These are phyloP conservation scores for Charina bottae DNA, from an alignment of 2,113 vertebrate genomes.

Conservation along the genomic window DNA sequence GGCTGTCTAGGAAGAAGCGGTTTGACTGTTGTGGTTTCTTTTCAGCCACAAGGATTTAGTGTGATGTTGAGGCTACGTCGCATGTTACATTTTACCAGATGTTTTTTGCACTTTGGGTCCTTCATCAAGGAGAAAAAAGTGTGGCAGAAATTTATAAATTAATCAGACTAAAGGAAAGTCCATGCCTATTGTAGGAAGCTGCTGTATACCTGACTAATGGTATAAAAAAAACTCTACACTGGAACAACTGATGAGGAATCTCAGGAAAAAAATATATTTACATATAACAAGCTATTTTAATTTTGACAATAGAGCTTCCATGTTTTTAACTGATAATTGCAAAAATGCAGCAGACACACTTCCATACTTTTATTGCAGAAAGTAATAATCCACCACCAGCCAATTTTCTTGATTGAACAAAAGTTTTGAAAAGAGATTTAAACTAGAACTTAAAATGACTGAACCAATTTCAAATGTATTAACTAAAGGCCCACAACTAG, in stretches of 20 bases:
- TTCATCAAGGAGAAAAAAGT: background rate
- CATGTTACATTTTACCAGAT: background rate
- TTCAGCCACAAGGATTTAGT: conserved; percentile 39
- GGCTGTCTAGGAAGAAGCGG: conserved; percentile 25
- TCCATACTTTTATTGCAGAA: background rate
- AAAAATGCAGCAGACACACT: background rate
- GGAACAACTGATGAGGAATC: background rate
- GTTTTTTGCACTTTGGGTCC: background rate
- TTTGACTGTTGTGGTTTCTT: conserved; percentile 47
- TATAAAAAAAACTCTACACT: background rate
- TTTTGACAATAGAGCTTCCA: background rate
- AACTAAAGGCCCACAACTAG: too few species aligned
- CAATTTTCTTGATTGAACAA: background rate
- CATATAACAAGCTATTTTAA: background rate
- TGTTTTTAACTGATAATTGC: background rate
- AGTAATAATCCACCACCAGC: background rate
- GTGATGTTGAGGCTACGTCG: conserved; percentile 4
- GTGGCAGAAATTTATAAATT: background rate
- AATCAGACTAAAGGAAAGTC: background rate
- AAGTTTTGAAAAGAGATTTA: background rate
- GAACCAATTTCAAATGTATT: background rate
- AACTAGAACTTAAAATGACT: background rate
- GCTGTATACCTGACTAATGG: background rate
- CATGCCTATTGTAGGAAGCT: background rate
- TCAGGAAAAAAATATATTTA: background rate